Evolutionary conservation across 2,113 vertebrate species (phyloP).

Genomic region (Oriolus oriolus): DNA sequence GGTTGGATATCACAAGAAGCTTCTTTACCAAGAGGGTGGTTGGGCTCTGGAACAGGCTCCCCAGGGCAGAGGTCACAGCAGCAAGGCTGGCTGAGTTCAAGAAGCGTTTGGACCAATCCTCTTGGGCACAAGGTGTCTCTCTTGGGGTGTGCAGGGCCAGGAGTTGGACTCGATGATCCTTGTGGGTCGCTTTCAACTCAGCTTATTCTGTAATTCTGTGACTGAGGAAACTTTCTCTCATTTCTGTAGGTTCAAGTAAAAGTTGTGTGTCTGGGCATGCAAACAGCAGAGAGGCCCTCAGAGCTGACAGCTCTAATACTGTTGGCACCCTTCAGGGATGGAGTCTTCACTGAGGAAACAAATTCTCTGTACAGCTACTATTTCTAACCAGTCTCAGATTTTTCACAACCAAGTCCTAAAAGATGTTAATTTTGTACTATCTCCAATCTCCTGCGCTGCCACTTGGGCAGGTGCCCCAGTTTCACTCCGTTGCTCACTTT

Average conservation of each 20-base stretch:
- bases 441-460: too few relatives aligned
- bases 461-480: not conserved
- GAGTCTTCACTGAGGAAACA: not conserved
- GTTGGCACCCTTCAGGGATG: not conserved
- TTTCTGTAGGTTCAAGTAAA: not conserved
- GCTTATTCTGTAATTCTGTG: not conserved
- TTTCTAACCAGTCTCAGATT: not conserved
- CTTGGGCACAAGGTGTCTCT: accelerated
- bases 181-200: not conserved
- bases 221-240: not conserved
- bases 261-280: not conserved
- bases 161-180: accelerated
- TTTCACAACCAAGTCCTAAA: not conserved
- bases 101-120: accelerated
- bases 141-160: not conserved
- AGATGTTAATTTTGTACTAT: not conserved
- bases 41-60: not conserved
- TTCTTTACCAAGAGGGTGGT: accelerated
- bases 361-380: not conserved
- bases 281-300: not conserved
- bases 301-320: not conserved
- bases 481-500: accelerated
- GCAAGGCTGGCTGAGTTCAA: accelerated
- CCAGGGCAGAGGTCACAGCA: not conserved
- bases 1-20: accelerated